Evolutionary conservation across 1,140 invertebrate species (phyloP), one percentile per base, ranked within the genome.

Genomic region (Pararge aegeria): DNA sequence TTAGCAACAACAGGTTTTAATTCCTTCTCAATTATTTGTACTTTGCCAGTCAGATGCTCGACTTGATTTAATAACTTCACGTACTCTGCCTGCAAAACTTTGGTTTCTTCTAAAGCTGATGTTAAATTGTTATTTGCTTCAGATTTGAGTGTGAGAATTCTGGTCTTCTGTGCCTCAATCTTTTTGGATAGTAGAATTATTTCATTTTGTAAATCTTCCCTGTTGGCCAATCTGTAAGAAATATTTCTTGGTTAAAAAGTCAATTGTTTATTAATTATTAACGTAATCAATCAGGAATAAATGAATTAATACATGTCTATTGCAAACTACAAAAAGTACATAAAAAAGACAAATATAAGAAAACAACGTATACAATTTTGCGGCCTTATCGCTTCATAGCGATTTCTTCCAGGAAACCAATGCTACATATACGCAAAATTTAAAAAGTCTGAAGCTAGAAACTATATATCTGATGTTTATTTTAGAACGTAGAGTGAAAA

Each of bases 171-270:
- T 1, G 91, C 88, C 46, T 94, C 92, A 21, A 95, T 93, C 68
- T 92, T 93, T 59, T 92, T 90, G 6, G 92, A 91, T 10, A 96
- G 87, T 27, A 94, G 93, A 37, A 93, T 92, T 46, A 96, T 91
- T 80, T 95, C 95, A 66, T 95, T 93, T 77, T 96, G 95, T 4
- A 97, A 68, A 73, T 97, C 95, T 88, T 97, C 96, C 51, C 95
- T 91, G 12, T 93, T 93, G n/a, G 94, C 94, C 53, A 95, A 91
- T 80, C 92, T 94, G 87, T 57, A 51, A 65, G 42, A 57, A 19
- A 44, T 5, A 34, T 52, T 10, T 50, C 27, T 21, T 21, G 18
- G n/a, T 46, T 5, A 20, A n/a, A 1, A 20, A n/a, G 18, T 15
- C 12, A 46, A 42, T 18, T 42, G 2, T 3, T 34, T 34, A 4